Base-by-base conservation (phyloP, 1,140 invertebrate genomes). In the Musca domestica region DNA sequence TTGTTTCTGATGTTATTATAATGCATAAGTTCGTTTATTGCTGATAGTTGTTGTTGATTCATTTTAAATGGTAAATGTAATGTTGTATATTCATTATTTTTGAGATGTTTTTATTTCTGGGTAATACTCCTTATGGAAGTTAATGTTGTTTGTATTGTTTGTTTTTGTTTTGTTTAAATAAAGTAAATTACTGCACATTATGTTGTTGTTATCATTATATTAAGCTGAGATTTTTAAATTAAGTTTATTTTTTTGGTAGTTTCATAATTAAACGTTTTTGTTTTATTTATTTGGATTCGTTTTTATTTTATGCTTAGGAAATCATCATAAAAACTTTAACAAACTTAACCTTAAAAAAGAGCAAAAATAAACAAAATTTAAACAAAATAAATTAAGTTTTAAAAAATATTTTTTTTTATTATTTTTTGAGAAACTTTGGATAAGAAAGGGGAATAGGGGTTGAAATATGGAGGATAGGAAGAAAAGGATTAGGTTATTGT, bases 11-110 rank as follows among this genome's bases (percentile, higher is more conserved):
- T 34, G 34, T 34, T 61, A 19, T 61, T 41, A 17, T 58, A 30
- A 58, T 58, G 25, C 56, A 61, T 61, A 17, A 61, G 56, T 61
- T 61, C 56, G 56, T 61, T 61, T 61, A 61, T 61, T 61, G 56
- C 27, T 61, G 56, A 61, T 34, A 61, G 56, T 61, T 61, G 52
- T 14, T 61, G 34, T 61, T 34, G 15, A 34, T 19, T 51, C 20
- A 20, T n/a, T 51, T 51, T 20, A 20, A n/a, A n/a, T n/a, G n/a
- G n/a, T n/a, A n/a, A 19, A 51, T 51, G 34, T 20, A 61, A 34
- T 19, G 3, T 23, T 20, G 22, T 54, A 61, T 27, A 41, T 41
- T 61, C 10, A 17, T 1, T 52, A 20, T 54, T n/a, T 54, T 25
- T 25, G 14, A 23, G 23, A 54, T 54, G 19, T 23, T 23, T 54